Evolutionary conservation across 1,140 invertebrate species (phyloP).

Genomic region (Acyrthosiphon pisum): DNA sequence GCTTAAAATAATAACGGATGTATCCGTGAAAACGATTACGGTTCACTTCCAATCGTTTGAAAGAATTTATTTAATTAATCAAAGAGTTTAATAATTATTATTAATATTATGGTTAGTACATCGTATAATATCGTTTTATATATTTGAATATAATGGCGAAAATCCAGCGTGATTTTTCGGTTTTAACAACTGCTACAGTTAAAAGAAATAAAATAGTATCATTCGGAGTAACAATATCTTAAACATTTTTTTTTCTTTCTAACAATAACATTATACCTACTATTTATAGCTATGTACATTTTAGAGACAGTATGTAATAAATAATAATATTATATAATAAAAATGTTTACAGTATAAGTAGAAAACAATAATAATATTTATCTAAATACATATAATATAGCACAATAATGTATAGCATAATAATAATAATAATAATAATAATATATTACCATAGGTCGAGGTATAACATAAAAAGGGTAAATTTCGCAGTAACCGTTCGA

Average conservation of each 20-base stretch:
- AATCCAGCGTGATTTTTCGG: not conserved
- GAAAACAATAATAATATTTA: not conserved
- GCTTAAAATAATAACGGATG: not conserved
- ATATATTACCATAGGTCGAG: not conserved
- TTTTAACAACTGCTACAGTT: not conserved
- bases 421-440: not conserved
- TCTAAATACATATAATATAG: not conserved
- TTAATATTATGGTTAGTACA: not conserved
- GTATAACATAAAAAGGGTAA: constrained; percentile 15
- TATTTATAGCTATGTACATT: constrained; percentile 3
- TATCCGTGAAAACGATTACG: not conserved
- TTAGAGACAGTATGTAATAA: not conserved
- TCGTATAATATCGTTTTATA: not conserved
- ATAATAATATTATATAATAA: not conserved
- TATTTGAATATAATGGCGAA: not conserved
- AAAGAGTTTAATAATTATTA: not conserved
- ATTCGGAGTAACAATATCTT: constrained; percentile 6
- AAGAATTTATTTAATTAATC: not conserved
- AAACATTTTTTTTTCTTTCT: not conserved
- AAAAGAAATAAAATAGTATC: not conserved
- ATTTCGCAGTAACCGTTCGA: constrained; percentile 13
- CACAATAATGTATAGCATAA: not conserved
- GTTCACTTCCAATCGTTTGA: not conserved
- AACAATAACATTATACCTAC: not conserved
- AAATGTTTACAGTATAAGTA: not conserved